Evolutionary conservation across 37 sponge, comb jelly and placozoan genomes (phyloP).

Genomic region (Agelas oroides): DNA sequence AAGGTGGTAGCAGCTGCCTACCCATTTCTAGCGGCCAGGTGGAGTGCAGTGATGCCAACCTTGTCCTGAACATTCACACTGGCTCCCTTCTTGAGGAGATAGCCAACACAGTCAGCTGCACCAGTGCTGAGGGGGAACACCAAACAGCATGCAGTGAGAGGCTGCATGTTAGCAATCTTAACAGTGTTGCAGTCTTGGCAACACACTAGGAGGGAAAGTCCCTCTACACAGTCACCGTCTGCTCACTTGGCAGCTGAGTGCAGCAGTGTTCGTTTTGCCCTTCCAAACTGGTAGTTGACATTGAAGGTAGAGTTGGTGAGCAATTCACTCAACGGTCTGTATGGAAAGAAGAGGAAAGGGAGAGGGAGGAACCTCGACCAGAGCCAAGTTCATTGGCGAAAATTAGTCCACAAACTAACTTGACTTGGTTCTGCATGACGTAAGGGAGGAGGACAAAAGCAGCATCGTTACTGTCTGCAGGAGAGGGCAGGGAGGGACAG

Average conservation of each 20-base stretch:
- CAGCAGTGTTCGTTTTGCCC: conserved; percentile 78
- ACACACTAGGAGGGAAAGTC: neutral
- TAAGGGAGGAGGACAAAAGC: conserved; percentile 74
- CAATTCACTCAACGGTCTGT: conserved; percentile 62
- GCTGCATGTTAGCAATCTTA: too few relatives aligned
- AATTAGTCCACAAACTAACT: conserved; percentile 11
- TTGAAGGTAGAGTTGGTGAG: conserved; percentile 63
- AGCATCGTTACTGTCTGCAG: conserved; percentile 75
- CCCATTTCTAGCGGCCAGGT: conserved; percentile 94
- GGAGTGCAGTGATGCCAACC: conserved; percentile 86
- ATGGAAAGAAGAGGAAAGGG: neutral
- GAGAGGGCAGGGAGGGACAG: too few relatives aligned
- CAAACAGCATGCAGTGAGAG: too few relatives aligned
- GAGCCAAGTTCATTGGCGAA: too few relatives aligned
- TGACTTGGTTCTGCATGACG: conserved; percentile 85
- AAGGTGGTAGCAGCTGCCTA: conserved; percentile 7
- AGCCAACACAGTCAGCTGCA: conserved; percentile 75
- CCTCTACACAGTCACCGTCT: too few relatives aligned
- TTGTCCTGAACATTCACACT: conserved; percentile 75
- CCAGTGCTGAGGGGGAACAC: conserved; percentile 63
- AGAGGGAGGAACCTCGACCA: neutral
- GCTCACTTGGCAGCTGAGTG: conserved; percentile 87
- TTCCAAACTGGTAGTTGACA: conserved; percentile 75
- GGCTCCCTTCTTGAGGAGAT: conserved; percentile 83
- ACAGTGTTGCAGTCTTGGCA: neutral